phyloP scores from a whole-genome alignment of 2,113 vertebrate species.

The Hemibagrus wyckioides region DNA sequence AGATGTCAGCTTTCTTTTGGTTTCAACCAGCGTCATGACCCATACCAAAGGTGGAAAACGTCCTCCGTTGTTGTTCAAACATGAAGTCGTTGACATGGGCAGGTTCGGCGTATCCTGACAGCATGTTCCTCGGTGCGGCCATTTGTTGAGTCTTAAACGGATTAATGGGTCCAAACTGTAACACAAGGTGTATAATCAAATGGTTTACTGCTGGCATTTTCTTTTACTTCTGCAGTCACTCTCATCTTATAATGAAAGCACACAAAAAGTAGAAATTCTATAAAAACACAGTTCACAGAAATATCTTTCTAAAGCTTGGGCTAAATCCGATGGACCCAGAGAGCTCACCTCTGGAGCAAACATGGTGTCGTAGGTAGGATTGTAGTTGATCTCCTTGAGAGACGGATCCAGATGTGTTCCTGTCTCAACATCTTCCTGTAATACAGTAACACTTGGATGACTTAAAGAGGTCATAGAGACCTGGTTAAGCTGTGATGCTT shows the following conservation, averaged over 20 bases:
- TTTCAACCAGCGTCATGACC: background rate
- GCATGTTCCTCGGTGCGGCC: conserved; percentile 96
- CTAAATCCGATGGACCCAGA: background rate
- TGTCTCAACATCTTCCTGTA: conserved; percentile 91
- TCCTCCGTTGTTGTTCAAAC: conserved; percentile 98
- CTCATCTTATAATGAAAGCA: background rate
- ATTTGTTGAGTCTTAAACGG: conserved; percentile 94
- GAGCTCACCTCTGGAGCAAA: conserved; percentile 93
- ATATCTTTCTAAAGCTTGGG: background rate
- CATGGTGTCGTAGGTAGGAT: conserved; percentile 93
- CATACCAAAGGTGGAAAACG: conserved; percentile 92
- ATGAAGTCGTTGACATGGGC: conserved; percentile 98
- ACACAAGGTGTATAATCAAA: background rate
- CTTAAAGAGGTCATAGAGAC: background rate
- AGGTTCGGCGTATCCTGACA: conserved; percentile 95
- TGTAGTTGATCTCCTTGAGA: conserved; percentile 88
- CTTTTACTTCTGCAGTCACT: too few relatives aligned
- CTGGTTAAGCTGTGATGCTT: background rate
- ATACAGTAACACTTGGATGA: background rate
- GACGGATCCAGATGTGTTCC: conserved; percentile 91
- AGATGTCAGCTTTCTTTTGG: background rate
- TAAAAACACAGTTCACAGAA: background rate
- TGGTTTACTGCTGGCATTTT: background rate
- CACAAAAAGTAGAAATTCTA: too few relatives aligned
- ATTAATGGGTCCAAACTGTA: conserved; percentile 92